Base-by-base conservation (phyloP, 2,888 invertebrate species). In the Polyploca ridens region DNA sequence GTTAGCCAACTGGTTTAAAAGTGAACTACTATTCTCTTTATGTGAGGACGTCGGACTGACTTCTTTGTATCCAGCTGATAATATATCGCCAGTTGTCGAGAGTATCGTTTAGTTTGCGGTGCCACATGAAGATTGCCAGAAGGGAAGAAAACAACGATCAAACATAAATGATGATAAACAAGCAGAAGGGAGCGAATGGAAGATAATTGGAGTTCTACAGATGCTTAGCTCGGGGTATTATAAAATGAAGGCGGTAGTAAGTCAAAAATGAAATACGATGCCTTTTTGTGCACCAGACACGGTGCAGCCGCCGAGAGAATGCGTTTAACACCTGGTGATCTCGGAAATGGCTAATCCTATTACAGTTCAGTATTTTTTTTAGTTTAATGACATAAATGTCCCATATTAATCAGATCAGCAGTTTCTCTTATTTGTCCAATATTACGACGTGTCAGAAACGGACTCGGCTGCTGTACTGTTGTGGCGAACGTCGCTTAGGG, bases 1-100 rank as follows among this genome's bases (percentile, higher is more conserved):
- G 90, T 95, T 96, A 90, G 95, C 95, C 90, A 96, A 94, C 90
- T 96, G 96, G 86, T 96, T 95, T 91, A 96, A 95, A 90, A 96
- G 94, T 83, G 95, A 95, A 94, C 95, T 95, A 94, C 95, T 96
- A 94, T 95, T 96, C 88, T 95, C 95, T 91, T 94, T 94, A 89
- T 94, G 94, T 78, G 94, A 94, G 82, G 94, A 94, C 68, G 94
- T 94, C 66, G 94, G 94, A 88, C 94, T 94, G 88, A 94, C 87
- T 93, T 94, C 93, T 85, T 87, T 91, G 84, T 89, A 90, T 89
- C 93, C 94, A 85, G 93, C 93, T 92, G 88, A 81, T 85, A 82
- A 84, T 83, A 80, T 81, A 85, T 82, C 89, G 86, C 87, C 91
- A 88, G 88, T 87, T 87, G 89, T 85, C 85, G 88, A 87, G 85